Evolutionary conservation across 2,888 invertebrate species (phyloP).

Genomic region (Platycheirus rosarum): DNA sequence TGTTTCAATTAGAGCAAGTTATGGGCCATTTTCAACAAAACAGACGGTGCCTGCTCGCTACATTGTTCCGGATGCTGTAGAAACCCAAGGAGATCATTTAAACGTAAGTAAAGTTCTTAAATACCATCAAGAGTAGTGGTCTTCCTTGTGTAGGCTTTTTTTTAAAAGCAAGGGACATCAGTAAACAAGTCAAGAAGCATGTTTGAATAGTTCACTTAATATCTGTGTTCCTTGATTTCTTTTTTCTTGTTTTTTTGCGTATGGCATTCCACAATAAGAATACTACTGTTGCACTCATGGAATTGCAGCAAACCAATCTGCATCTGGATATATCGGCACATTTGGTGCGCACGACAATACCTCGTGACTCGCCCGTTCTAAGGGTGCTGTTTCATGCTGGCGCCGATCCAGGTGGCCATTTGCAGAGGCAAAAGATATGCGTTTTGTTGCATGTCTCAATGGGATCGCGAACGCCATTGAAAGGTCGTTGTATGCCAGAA

Average conservation of each 20-base stretch:
- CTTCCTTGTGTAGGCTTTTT: background rate
- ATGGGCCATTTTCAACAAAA: conserved; percentile 97
- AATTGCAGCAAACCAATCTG: conserved; percentile 87
- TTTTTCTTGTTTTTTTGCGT: conserved; percentile 17
- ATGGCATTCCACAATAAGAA: conserved; percentile 80
- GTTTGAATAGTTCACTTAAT: conserved; percentile 53
- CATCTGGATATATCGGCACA: conserved; percentile 96
- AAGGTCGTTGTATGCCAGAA: conserved; percentile 96
- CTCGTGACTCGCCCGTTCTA: conserved; percentile 94
- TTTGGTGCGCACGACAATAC: conserved; percentile 92
- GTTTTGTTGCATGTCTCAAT: conserved; percentile 90
- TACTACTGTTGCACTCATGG: conserved; percentile 84
- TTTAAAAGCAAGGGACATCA: conserved; percentile 25
- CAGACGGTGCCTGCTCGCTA: conserved; percentile 95
- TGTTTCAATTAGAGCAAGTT: conserved; percentile 94
- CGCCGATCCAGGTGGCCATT: conserved; percentile 90
- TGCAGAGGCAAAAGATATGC: conserved; percentile 91
- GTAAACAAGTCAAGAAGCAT: conserved; percentile 44
- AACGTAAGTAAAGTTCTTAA: conserved; percentile 78
- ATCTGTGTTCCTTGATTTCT: conserved; percentile 36
- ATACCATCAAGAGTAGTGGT: conserved; percentile 9
- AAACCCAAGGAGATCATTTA: conserved; percentile 83
- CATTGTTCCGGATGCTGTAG: conserved; percentile 92
- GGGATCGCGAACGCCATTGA: conserved; percentile 86
- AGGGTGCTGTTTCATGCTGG: conserved; percentile 96